Percentiles rank a stretch among this genome's conserved stretches.
Evolutionary conservation across 2,888 invertebrate genomes (phyloP).

Genomic region (Mimachlamys varia): DNA sequence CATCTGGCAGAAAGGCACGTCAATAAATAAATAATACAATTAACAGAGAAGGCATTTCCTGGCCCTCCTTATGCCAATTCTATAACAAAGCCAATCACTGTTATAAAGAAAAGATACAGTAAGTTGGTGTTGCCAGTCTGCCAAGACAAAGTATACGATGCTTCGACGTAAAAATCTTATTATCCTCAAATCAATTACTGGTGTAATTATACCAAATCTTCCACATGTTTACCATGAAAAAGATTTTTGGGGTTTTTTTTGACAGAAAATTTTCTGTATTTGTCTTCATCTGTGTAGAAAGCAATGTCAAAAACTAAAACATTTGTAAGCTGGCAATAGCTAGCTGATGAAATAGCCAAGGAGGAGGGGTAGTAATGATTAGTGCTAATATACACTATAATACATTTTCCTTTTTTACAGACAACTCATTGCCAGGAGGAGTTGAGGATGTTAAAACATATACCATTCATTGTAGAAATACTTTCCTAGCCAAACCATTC

Average conservation of each 20-base stretch:
- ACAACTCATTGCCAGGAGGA: neutral
- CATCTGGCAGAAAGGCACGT: neutral
- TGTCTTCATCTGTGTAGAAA: too few relatives aligned
- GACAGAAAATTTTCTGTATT: too few relatives aligned
- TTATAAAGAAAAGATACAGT: neutral
- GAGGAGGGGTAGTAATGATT: neutral
- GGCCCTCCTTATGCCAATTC: slow-evolving; percentile 2
- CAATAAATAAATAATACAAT: slow-evolving; percentile 29
- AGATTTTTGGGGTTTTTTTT: too few relatives aligned
- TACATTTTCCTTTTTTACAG: slow-evolving; percentile 13
- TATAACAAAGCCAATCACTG: slow-evolving; percentile 1
- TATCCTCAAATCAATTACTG: neutral
- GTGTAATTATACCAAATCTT: too few relatives aligned
- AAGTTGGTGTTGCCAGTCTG: neutral
- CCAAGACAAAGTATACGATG: neutral
- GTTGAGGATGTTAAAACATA: neutral
- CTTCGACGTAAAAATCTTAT: neutral
- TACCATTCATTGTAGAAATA: neutral
- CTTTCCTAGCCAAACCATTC: neutral
- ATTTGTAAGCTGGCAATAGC: neutral
- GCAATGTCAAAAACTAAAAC: too few relatives aligned
- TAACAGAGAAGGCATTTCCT: neutral
- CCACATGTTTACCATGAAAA: too few relatives aligned
- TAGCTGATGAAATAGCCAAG: neutral
- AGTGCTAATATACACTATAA: neutral